These are phyloP conservation scores for Campoletis sonorensis DNA, from an alignment of 1,140 invertebrate species.

Conservation along the genomic window DNA sequence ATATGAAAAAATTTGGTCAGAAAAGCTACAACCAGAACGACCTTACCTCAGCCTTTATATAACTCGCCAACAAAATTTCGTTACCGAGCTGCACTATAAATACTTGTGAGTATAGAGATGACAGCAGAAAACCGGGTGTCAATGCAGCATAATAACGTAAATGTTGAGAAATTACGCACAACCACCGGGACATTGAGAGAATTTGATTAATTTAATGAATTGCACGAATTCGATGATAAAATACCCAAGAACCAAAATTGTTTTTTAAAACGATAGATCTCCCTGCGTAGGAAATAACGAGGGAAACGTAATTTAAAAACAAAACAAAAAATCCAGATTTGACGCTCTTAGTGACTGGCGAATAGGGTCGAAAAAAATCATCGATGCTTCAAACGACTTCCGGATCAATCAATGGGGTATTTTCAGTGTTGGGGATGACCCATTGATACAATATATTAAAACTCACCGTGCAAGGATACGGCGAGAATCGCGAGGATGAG, in stretches of 20 bases:
- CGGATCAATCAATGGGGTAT: too few relatives aligned
- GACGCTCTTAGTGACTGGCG: too few relatives aligned
- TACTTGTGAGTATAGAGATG: slow-evolving; percentile 38
- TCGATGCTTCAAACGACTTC: background rate
- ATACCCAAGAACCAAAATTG: too few relatives aligned
- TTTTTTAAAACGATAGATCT: too few relatives aligned
- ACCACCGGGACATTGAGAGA: background rate
- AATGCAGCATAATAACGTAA: slow-evolving; percentile 27
- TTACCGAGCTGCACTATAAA: slow-evolving; percentile 47
- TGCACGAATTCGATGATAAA: too few relatives aligned
- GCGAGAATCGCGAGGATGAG: slow-evolving; percentile 72
- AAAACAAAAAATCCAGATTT: too few relatives aligned
- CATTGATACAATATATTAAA: slow-evolving; percentile 20
- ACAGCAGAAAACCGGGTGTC: slow-evolving; percentile 34
- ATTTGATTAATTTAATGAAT: background rate
- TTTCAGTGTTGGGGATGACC: background rate
- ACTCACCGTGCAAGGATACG: slow-evolving; percentile 74
- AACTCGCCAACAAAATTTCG: slow-evolving; percentile 30
- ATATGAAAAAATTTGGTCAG: background rate
- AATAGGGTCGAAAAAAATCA: background rate
- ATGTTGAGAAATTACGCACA: background rate
- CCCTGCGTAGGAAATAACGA: too few relatives aligned
- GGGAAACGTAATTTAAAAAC: too few relatives aligned
- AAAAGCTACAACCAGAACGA: slow-evolving; percentile 24
- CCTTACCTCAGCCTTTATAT: slow-evolving; percentile 46